Evolutionary conservation across 2,113 vertebrate species (phyloP), one percentile per base, ranked within the genome.

Genomic region (Cephalopterus ornatus): DNA sequence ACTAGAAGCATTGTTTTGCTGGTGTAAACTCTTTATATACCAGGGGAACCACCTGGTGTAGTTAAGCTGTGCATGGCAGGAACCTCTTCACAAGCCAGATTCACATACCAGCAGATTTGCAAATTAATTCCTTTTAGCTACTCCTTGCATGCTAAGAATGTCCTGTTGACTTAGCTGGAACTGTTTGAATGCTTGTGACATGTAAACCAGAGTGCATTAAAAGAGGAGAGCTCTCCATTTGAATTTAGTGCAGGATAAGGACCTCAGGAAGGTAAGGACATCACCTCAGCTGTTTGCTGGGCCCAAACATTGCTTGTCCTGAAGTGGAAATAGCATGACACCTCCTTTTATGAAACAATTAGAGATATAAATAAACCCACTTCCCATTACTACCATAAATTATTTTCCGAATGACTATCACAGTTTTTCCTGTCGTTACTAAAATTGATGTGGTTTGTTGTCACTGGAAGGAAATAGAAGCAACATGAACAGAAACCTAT

Each of bases 131-230:
- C 22, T 71, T 80, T 88, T 66, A 74, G 63, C 21, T 27, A 72
- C 58, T 39, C 19, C 11, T 58, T 2, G 4, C 20, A 24, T 1
- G 2, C 33, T 33, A 39, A 52, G 49, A 73, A 46, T 12, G n/a
- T 59, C 26, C 47, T 26, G 4, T 52, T 73, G 39, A 22, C 59
- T 76, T 62, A 41, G 32, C 32, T 85, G 39, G n/a, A 62, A 65
- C 62, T 84, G 33, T 35, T 59, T 33, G 26, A 59, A 28, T 47
- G 32, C 35, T 35, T 3, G 5, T 50, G 76, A 63, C 7, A 2
- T 8, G 39, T 56, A n/a, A 71, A 55, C 8, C 19, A 4, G 42
- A 9, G 13, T 2, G 12, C 0, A 0, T 20, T 44, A 21, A 28
- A 24, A 61, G 21, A 26, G 13, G 23, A 37, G 19, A 56, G 50